Base-by-base conservation (phyloP, 2,797 vertebrate genomes). In the Falco columbarius region DNA sequence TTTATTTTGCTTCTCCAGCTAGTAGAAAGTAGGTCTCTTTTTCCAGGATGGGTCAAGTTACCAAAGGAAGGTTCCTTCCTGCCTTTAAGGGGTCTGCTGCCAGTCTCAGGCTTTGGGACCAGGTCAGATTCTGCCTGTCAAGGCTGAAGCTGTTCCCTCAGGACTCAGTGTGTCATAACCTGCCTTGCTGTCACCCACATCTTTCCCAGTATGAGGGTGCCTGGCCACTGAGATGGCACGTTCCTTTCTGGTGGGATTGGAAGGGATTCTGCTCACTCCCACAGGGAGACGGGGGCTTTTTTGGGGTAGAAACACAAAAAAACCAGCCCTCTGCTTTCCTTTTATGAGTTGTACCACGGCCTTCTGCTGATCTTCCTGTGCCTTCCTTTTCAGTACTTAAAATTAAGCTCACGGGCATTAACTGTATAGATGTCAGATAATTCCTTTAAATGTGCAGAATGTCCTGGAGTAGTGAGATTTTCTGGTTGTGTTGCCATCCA, bases 211-310 rank as follows among this genome's bases (percentile, higher is more conserved):
- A 6, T 12, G 46, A 82, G 7, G 36, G 30, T 85, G 17, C 29
- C 61, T 79, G 42, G 46, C n/a, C n/a, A n/a, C n/a, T n/a, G 15
- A 51, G 16, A 47, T 0, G 0, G 4, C 40, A 51, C 1, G 0
- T 54, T 73, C 47, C 34, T n/a, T 80, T 81, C 56, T 88, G 72
- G 17, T 44, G n/a, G 19, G 19, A 2, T 3, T 90, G 22, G 36
- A 90, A 46, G 21, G 6, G 14, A 70, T 85, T 91, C 47, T 82
- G 59, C 55, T 86, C 32, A 55, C 32, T 58, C n/a, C 8, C 46
- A 54, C 3, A 14, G 26, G 17, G 14, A 65, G 5, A 61, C 3
- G 9, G 38, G 29, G 23, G 4, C 36, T 10, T 54, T 79, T 46
- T 3, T 51, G 61, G 46, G 26, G 34, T 23, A 61, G 40, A 90